Evolutionary conservation across 2,113 vertebrate genomes (phyloP).

Genomic region (Ploceus nigricollis): DNA sequence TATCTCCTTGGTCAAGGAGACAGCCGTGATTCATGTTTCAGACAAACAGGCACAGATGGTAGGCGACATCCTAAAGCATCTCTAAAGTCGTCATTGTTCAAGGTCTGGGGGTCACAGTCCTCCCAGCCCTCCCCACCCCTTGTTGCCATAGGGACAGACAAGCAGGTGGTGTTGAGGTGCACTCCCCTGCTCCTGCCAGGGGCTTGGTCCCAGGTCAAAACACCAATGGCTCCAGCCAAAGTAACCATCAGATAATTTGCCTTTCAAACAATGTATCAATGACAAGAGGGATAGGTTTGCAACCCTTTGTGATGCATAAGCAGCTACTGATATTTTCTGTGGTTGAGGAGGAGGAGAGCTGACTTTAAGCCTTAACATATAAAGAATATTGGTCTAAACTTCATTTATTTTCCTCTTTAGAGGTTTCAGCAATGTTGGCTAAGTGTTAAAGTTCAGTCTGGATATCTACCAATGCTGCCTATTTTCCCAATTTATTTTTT

Average conservation of each 20-base stretch:
- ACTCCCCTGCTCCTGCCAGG: neutral
- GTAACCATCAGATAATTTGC: neutral
- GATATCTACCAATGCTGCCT: neutral
- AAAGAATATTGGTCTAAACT: neutral
- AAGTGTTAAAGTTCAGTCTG: neutral
- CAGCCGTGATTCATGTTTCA: neutral
- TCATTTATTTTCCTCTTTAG: neutral
- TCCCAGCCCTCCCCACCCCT: neutral
- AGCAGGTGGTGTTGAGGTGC: neutral
- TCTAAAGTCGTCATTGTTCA: accelerated
- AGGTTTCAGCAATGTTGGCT: neutral
- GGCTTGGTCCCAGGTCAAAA: neutral
- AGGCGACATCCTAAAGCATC: neutral
- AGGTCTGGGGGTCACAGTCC: neutral
- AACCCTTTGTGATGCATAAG: accelerated
- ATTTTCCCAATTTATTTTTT: neutral
- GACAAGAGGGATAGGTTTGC: neutral
- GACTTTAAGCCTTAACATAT: neutral
- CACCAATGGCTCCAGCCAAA: neutral
- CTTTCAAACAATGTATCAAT: neutral
- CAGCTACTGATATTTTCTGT: neutral
- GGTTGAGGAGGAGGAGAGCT: neutral
- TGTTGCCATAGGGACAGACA: neutral
- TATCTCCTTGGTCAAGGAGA: neutral
- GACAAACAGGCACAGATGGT: neutral